Base-by-base conservation (phyloP, 1,140 invertebrate genomes). In the Radopholus similis region DNA sequence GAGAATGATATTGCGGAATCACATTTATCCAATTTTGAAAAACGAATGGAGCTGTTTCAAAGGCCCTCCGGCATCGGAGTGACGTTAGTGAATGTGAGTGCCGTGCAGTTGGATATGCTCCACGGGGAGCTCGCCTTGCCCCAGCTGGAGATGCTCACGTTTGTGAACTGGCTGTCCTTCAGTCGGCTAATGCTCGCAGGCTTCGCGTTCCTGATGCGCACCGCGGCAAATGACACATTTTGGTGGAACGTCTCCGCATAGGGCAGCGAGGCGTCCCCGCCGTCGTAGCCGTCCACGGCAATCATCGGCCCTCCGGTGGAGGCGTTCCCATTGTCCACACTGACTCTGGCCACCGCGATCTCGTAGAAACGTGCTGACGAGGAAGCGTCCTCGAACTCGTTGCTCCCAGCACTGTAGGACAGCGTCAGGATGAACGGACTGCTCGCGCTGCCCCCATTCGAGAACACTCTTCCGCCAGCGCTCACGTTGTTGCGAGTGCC, bases 131-230 rank as follows among this genome's bases (percentile, higher is more conserved):
- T 2, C 13, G 18, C 26, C 40, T 59, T 59, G 15, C 55, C 57
- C 57, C 57, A 59, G 34, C 47, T 34, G 9, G 26, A 11, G 15
- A 59, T 37, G 5, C 23, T 4, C 26, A 59, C 47, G 18, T 59
- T 18, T 40, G 26, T 40, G 47, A 59, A 59, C n/a, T 26, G 26
- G 34, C 57, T 59, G 18, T 59, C 32, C 47, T 59, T n/a, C 40
- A 59, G 57, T n/a, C 37, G 57, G 15, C 57, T 59, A 37, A 59
- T 59, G 8, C 28, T 59, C 37, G 28, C 32, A 37, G 57, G 57
- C 47, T 5, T 37, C 8, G 57, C 34, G 28, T 34, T 37, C 15
- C 28, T 59, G 30, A 59, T 59, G 28, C 47, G 40, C 5, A 59
- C 47, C 28, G 26, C 2, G 6, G n/a, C 37, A 59, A 59, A 59